Conservation (phyloP, 2,113 vertebrate species). For the Bos indicus region DNA sequence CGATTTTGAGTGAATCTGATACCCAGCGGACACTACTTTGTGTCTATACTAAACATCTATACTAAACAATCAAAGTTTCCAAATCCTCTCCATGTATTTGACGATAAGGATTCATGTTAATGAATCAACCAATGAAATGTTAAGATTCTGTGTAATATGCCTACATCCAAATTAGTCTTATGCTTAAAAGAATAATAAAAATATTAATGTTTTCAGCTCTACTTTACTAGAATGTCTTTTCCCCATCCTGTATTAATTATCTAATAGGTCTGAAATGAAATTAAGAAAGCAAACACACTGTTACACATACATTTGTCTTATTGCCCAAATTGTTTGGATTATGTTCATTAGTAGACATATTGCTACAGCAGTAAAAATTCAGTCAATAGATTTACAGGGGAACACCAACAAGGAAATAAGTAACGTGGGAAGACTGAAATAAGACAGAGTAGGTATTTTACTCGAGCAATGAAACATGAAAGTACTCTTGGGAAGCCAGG, state of each 20-base stretch:
- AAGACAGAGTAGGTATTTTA: not conserved
- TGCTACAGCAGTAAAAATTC: not conserved
- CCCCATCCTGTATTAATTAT: not conserved
- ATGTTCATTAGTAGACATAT: slow-evolving; percentile 19
- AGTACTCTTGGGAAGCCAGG: not conserved
- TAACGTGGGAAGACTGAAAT: slow-evolving; percentile 1
- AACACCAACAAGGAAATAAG: not conserved
- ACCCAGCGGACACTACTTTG: not conserved
- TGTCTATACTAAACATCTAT: not conserved
- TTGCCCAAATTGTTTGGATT: slow-evolving; percentile 31
- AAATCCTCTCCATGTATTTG: not conserved
- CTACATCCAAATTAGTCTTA: not conserved
- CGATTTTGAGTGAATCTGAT: not conserved
- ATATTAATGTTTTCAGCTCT: not conserved
- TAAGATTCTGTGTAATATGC: not conserved
- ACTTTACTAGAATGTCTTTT: not conserved
- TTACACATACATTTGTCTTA: not conserved
- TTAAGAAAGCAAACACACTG: slow-evolving; percentile 1
- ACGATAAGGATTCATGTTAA: not conserved
- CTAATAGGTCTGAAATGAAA: slow-evolving; percentile 21
- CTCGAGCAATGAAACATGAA: slow-evolving; percentile 36
- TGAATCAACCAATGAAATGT: not conserved
- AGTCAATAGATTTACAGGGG: not conserved
- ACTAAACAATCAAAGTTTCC: not conserved
- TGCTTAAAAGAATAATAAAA: not conserved